These are phyloP conservation scores for Acanthurus lineatus DNA, from an alignment of 2,797 vertebrate species.

Conservation along the genomic window DNA sequence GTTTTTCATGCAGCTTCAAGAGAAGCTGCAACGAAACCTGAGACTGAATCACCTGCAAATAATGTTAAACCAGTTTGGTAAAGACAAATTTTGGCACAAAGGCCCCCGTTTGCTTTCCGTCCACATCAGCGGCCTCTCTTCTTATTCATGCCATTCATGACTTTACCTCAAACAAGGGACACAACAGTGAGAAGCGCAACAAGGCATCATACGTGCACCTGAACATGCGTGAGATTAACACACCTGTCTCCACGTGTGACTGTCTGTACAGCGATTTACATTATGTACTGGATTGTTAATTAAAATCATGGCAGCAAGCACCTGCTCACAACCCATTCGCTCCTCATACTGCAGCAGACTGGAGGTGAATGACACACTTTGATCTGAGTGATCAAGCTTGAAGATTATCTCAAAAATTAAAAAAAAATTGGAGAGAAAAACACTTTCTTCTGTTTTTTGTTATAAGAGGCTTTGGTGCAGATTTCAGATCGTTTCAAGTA, in stretches of 20 bases:
- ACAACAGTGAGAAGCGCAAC: neutral
- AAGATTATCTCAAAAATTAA: neutral
- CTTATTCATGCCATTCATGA: neutral
- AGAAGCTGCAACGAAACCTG: neutral
- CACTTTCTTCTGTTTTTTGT: constrained; percentile 10
- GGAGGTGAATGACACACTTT: neutral
- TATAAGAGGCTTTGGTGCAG: constrained; percentile 47
- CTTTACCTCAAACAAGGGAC: neutral
- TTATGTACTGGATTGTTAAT: neutral
- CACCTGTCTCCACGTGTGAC: constrained; percentile 3
- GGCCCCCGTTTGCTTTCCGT: neutral
- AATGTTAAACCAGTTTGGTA: neutral
- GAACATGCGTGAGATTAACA: constrained; percentile 5
- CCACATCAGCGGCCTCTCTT: constrained; percentile 3
- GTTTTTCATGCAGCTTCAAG: neutral
- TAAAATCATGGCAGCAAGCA: neutral
- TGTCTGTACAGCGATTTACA: constrained; percentile 36
- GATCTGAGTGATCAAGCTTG: neutral
- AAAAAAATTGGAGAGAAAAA: neutral
- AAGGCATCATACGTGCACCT: constrained; percentile 12
- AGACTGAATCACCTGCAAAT: neutral
- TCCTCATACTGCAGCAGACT: neutral
- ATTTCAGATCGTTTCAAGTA: constrained; percentile 36
- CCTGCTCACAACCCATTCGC: neutral
- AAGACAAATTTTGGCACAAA: constrained; percentile 57